Conservation (phyloP, 2,113 vertebrate genomes). For the Laterallus jamaicensis region DNA sequence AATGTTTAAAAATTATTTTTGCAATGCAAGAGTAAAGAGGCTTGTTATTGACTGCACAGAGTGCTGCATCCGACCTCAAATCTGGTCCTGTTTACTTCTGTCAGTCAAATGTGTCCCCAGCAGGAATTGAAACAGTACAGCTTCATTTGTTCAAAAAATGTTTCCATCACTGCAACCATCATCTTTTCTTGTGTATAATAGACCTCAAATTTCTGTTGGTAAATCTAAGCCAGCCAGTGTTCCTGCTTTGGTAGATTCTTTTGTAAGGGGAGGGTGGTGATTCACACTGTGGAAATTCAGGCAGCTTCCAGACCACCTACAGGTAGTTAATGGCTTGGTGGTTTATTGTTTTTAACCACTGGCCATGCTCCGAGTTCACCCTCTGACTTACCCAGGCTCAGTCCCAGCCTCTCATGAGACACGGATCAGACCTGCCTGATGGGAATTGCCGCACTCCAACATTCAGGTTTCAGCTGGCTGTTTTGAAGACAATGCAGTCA, state of each 20-base stretch:
- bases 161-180: background rate
- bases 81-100: background rate
- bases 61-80: background rate
- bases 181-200: background rate
- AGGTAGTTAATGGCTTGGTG: accelerated
- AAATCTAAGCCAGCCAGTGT: background rate
- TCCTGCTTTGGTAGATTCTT: background rate
- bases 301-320: background rate
- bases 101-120: background rate
- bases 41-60: background rate
- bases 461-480: background rate
- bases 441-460: background rate
- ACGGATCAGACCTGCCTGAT: background rate
- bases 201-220: background rate
- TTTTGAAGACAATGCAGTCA: background rate
- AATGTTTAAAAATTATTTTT: background rate
- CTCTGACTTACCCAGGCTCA: accelerated
- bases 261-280: background rate
- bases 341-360: background rate
- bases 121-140: background rate
- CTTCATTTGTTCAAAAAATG: background rate
- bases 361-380: accelerated
- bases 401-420: background rate
- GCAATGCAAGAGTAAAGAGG: background rate
- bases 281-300: background rate